These are phyloP conservation scores for Microplitis demolitor DNA, from an alignment of 1,140 invertebrate genomes.

Conservation along the genomic window DNA sequence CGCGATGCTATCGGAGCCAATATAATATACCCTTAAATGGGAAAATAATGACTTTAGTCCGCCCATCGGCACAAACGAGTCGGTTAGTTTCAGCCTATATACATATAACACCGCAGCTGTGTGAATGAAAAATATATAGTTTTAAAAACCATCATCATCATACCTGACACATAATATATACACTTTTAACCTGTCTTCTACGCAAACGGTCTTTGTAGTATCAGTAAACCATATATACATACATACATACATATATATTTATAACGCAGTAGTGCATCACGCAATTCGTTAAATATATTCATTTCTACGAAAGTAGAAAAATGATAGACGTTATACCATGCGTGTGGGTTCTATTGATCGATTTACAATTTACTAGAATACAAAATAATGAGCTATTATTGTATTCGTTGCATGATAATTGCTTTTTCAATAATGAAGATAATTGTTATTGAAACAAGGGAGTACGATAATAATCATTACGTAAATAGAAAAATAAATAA, in stretches of 20 bases:
- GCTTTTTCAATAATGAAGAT: background rate
- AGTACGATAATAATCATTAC: background rate
- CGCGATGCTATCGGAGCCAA: constrained; percentile 36
- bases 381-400: background rate
- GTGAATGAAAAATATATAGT: background rate
- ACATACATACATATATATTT: background rate
- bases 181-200: constrained; percentile 1
- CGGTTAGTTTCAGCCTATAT: constrained; percentile 4
- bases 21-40: constrained; percentile 47
- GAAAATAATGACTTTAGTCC: constrained; percentile 43
- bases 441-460: background rate
- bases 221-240: background rate
- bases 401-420: background rate
- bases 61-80: constrained; percentile 30
- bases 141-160: constrained; percentile 7
- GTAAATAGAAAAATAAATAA: background rate
- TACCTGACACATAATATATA: constrained; percentile 5
- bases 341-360: background rate
- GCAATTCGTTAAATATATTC: background rate
- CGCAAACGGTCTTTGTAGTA: background rate
- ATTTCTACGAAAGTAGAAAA: constrained; percentile 2
- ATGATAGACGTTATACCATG: background rate
- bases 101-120: too few species aligned
- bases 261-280: background rate
- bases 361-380: background rate